These are phyloP conservation scores for Tortrix viridana DNA, from an alignment of 2,888 invertebrate species.

Conservation along the genomic window DNA sequence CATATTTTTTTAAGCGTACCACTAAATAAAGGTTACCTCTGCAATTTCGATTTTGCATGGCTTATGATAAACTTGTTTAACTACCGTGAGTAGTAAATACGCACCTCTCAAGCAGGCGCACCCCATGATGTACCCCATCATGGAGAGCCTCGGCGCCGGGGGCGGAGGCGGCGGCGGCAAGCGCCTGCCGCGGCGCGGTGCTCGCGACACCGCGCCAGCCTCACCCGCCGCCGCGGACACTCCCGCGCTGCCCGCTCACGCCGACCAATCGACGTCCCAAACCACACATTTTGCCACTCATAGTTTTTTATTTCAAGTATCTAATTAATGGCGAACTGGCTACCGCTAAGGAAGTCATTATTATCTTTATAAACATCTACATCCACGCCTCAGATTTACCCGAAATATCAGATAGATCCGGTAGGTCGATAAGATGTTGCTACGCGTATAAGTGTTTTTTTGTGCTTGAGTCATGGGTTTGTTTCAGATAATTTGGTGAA, in stretches of 20 bases:
- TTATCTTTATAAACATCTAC: no score
- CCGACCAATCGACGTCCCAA: conserved; percentile 38
- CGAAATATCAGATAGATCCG: no score
- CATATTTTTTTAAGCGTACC: no score
- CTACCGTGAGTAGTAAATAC: conserved; percentile 44
- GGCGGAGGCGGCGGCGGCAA: conserved; percentile 76
- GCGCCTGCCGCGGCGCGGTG: conserved; percentile 71
- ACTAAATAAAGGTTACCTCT: no score
- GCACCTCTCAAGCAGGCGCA: conserved; percentile 95
- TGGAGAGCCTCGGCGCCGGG: conserved; percentile 80
- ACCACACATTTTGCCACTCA: conserved; percentile 21
- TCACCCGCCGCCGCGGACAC: conserved; percentile 66
- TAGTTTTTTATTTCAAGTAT: conserved; percentile 8
- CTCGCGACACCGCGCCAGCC: conserved; percentile 69
- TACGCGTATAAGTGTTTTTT: no score
- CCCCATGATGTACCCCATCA: conserved; percentile 98
- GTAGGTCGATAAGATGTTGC: no score
- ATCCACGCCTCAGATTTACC: no score
- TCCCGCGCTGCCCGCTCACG: conserved; percentile 53
- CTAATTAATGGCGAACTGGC: background rate
- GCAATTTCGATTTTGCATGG: background rate
- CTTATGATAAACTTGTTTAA: background rate
- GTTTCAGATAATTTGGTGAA: no score
- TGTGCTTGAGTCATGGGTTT: no score
- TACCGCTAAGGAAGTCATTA: background rate